phyloP scores from a whole-genome alignment of 2,888 invertebrate species.

The Teinopalpus imperialis region DNA sequence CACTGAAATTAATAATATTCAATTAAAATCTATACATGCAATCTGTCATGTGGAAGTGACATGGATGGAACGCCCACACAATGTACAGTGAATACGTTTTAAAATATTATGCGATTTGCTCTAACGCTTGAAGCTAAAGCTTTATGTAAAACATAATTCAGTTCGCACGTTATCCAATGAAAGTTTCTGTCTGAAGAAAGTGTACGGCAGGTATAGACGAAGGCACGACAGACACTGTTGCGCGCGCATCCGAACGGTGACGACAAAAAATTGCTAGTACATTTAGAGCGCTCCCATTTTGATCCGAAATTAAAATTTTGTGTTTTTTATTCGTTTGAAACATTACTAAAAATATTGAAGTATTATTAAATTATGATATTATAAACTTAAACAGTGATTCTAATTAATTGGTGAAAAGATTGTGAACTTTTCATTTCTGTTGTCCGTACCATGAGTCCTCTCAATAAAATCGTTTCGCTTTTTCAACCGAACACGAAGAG shows the following conservation, averaged over 20 bases:
- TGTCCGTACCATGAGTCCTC: constrained; percentile 80
- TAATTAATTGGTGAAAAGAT: neutral
- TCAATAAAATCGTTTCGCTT: constrained; percentile 83
- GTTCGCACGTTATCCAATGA: constrained; percentile 48
- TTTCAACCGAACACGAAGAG: constrained; percentile 81
- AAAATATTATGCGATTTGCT: constrained; percentile 8
- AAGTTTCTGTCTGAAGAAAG: constrained; percentile 61
- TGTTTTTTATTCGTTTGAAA: neutral
- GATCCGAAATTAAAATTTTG: constrained; percentile 8
- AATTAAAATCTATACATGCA: too few species aligned
- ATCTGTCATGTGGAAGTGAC: too few species aligned
- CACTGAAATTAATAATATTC: too few species aligned
- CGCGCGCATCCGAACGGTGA: constrained; percentile 44
- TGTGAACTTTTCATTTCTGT: too few species aligned
- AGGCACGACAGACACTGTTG: constrained; percentile 46
- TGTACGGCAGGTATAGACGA: constrained; percentile 36
- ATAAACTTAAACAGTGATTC: constrained; percentile 15
- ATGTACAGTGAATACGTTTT: constrained; percentile 8
- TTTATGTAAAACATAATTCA: constrained; percentile 27
- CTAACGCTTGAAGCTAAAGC: constrained; percentile 16
- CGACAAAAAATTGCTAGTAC: constrained; percentile 41
- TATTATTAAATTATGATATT: neutral
- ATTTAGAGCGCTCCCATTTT: constrained; percentile 21
- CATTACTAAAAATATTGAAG: neutral
- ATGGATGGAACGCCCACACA: too few species aligned